Conservation (phyloP, 2,113 vertebrate species). For the Parus major region DNA sequence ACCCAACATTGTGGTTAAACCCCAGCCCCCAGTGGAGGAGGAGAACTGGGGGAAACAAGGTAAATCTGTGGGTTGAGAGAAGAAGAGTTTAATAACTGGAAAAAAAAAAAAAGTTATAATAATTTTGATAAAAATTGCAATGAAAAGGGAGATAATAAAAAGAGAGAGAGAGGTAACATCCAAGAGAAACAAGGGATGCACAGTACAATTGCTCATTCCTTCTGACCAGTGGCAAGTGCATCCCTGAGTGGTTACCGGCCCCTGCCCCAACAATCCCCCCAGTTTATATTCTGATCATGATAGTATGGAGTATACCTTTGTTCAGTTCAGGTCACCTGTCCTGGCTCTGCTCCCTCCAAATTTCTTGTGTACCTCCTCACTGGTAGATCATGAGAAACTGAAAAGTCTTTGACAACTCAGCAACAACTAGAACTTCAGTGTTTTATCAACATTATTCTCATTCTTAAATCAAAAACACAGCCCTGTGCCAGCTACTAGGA, state of each 20-base stretch:
- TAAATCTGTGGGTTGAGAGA: rapidly evolving
- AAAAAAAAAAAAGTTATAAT: neutral
- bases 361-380: neutral
- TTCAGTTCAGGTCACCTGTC: neutral
- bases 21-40: neutral
- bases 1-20: neutral
- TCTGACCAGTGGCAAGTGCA: too few relatives aligned
- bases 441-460: neutral
- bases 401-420: neutral
- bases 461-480: neutral
- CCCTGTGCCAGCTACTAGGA: neutral
- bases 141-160: neutral
- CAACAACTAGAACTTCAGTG: neutral
- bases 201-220: neutral
- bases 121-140: neutral
- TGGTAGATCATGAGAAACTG: neutral
- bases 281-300: neutral
- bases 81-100: neutral
- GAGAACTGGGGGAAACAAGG: rapidly evolving
- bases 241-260: neutral
- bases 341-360: neutral
- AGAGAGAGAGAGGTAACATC: too few relatives aligned
- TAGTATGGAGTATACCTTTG: neutral
- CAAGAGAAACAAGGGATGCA: neutral
- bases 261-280: neutral